A percentile compares a stretch with the other conserved stretches of the same genome.
These are phyloP conservation scores for Chloroclysta siterata DNA, from an alignment of 2,888 invertebrate species.

Conservation along the genomic window DNA sequence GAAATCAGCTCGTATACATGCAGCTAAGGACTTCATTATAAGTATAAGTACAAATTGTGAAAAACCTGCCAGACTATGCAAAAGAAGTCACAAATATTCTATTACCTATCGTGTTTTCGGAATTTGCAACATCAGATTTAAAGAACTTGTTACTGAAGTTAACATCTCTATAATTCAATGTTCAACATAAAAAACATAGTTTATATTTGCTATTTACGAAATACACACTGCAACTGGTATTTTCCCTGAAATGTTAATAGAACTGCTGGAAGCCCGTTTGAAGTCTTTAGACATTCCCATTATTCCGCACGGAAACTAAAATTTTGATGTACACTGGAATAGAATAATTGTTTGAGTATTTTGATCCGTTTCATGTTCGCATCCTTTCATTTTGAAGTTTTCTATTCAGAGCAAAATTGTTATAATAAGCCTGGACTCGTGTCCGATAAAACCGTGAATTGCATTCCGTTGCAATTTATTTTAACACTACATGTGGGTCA, in stretches of 20 bases:
- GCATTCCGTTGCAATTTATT: conserved; percentile 64
- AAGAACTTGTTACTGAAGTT: neutral
- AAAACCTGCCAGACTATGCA: no score
- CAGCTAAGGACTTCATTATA: no score
- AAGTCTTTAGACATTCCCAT: conserved; percentile 17
- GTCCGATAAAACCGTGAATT: conserved; percentile 53
- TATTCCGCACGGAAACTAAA: conserved; percentile 8
- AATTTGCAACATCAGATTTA: neutral
- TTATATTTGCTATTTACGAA: neutral
- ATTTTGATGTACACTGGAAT: conserved; percentile 6
- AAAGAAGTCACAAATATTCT: neutral
- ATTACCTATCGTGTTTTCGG: neutral
- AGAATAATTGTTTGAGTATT: conserved; percentile 2
- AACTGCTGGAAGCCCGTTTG: conserved; percentile 5
- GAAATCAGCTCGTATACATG: no score
- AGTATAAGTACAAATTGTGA: no score
- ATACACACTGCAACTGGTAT: conserved; percentile 2
- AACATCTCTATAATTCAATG: neutral
- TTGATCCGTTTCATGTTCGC: neutral
- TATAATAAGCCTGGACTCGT: conserved; percentile 54
- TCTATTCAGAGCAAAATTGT: neutral
- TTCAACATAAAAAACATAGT: neutral
- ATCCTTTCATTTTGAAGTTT: conserved; percentile 2
- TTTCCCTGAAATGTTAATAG: neutral
- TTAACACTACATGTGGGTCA: conserved; percentile 78